These are phyloP conservation scores for Rhabdophis nuchalis DNA, from an alignment of 2,797 vertebrate genomes.

Conservation along the genomic window DNA sequence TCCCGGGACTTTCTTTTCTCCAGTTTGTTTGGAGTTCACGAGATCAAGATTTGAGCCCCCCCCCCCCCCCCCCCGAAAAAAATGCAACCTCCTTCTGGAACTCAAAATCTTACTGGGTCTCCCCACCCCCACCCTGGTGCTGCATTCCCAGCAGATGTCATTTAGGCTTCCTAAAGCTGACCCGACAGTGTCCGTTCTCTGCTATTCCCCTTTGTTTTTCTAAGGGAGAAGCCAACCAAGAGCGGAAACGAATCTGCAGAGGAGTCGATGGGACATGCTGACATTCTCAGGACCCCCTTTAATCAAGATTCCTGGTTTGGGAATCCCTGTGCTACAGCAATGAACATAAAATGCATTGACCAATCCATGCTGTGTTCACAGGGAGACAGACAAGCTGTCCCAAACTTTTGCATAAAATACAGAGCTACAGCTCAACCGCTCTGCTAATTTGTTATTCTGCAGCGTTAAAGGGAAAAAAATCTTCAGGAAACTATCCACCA, in stretches of 20 bases:
- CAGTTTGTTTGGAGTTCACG: fast-evolving
- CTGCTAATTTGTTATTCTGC: background rate
- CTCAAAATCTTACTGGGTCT: fast-evolving
- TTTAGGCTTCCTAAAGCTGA: background rate
- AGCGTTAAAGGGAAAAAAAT: background rate
- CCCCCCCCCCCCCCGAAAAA: background rate
- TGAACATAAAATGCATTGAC: background rate
- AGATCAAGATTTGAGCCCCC: background rate
- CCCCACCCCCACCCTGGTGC: fast-evolving
- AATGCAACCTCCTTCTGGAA: background rate
- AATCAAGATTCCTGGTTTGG: background rate
- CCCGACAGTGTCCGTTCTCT: background rate
- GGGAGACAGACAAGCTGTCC: background rate
- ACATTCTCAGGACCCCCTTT: background rate
- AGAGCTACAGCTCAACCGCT: background rate
- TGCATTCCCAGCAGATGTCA: background rate
- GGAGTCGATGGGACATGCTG: background rate
- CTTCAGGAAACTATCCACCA: background rate
- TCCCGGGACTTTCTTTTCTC: fast-evolving
- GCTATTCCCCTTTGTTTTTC: background rate
- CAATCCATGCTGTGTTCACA: background rate
- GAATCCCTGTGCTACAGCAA: background rate
- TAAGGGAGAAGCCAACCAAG: background rate
- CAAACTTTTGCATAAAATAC: background rate
- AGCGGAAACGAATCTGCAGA: background rate